Conservation (phyloP, 1,140 invertebrate species). For the Goniozus legneri region DNA sequence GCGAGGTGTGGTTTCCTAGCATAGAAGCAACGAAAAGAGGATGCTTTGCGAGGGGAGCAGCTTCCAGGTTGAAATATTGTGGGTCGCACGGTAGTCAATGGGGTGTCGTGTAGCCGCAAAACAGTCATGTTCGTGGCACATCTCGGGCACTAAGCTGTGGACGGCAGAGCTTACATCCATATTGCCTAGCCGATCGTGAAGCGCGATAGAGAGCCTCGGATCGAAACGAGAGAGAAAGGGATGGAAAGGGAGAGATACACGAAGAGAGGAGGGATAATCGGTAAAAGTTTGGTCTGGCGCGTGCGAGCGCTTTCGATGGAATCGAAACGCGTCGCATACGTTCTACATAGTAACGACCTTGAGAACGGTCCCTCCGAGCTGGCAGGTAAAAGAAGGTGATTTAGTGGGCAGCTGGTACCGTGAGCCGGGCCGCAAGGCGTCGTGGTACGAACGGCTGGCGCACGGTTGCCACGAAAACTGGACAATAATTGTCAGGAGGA, state of each 20-base stretch:
- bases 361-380: too few species aligned
- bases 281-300: constrained; percentile 17
- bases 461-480: background rate
- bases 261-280: background rate
- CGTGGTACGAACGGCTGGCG: background rate
- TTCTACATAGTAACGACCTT: too few species aligned
- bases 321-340: too few species aligned
- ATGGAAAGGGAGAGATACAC: too few species aligned
- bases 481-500: constrained; percentile 17
- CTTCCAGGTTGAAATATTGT: too few species aligned
- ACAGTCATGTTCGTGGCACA: constrained; percentile 11
- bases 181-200: constrained; percentile 29
- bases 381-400: background rate
- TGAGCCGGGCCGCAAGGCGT: background rate
- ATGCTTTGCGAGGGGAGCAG: too few species aligned
- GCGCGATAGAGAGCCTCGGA: constrained; percentile 22
- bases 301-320: background rate
- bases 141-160: constrained; percentile 1
- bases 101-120: constrained; percentile 29
- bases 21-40: too few species aligned
- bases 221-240: constrained; percentile 18
- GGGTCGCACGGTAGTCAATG: constrained; percentile 22
- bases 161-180: constrained; percentile 18
- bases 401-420: background rate
- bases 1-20: too few species aligned